Percentiles rank a stretch among this genome's conserved stretches.
Evolutionary conservation across 2,113 vertebrate species (phyloP).

Genomic region (Scatophagus argus): DNA sequence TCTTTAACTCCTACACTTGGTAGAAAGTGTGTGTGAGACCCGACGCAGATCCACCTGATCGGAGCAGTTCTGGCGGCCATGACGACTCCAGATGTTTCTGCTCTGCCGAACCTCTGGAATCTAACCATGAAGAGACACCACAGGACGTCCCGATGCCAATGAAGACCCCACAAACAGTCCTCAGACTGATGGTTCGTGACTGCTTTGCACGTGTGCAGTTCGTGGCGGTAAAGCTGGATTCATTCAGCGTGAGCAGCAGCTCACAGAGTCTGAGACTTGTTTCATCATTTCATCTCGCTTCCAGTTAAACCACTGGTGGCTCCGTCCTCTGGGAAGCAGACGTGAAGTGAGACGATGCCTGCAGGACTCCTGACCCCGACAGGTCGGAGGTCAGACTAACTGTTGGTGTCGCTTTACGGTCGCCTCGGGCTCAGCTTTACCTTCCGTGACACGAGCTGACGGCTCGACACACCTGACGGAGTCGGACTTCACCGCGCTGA

Average conservation of each 20-base stretch:
- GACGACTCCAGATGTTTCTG: conserved; percentile 7
- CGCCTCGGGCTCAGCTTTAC: background rate
- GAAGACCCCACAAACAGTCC: background rate
- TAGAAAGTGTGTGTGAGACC: too few relatives aligned
- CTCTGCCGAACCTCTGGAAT: background rate
- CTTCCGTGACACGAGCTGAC: background rate
- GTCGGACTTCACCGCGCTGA: background rate
- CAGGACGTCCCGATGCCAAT: background rate
- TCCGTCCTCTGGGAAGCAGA: background rate
- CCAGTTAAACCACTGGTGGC: background rate
- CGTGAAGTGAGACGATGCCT: background rate
- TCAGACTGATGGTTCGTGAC: background rate
- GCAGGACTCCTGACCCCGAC: background rate
- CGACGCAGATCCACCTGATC: too few relatives aligned
- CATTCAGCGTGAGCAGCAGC: background rate
- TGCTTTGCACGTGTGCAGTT: background rate
- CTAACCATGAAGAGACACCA: background rate
- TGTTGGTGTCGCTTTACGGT: conserved; percentile 23
- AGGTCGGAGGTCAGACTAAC: conserved; percentile 39
- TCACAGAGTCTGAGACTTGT: background rate
- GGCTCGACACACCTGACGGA: background rate
- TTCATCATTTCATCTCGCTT: background rate
- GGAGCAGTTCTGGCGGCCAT: too few relatives aligned
- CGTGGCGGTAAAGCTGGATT: background rate
- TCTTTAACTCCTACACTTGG: too few relatives aligned